phyloP scores from a whole-genome alignment of 2,888 invertebrate genomes.

The Caenorhabditis afra region DNA sequence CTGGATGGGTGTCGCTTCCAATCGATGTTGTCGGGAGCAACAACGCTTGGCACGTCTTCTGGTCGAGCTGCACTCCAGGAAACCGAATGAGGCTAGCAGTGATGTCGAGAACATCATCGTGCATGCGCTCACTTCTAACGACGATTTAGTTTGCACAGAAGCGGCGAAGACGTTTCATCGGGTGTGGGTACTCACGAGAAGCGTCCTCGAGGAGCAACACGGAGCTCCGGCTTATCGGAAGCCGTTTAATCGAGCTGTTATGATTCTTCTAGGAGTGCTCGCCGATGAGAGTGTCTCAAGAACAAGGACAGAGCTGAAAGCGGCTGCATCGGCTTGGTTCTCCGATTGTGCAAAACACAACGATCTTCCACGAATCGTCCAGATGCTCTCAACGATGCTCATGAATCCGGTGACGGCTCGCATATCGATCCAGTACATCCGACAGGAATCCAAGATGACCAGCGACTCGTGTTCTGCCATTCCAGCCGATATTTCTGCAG shows the following conservation, averaged over 20 bases:
- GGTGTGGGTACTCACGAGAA: slow-evolving; percentile 76
- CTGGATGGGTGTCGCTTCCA: slow-evolving; percentile 61
- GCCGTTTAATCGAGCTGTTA: slow-evolving; percentile 76
- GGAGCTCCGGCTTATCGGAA: slow-evolving; percentile 62
- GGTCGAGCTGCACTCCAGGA: slow-evolving; percentile 87
- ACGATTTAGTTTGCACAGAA: slow-evolving; percentile 68
- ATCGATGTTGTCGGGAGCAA: slow-evolving; percentile 52
- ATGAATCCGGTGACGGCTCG: slow-evolving; percentile 88
- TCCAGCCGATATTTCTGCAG: slow-evolving; percentile 70
- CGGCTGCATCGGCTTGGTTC: slow-evolving; percentile 87
- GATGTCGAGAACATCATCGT: slow-evolving; percentile 78
- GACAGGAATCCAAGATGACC: slow-evolving; percentile 67
- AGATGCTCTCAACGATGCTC: slow-evolving; percentile 84
- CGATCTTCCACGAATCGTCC: slow-evolving; percentile 88
- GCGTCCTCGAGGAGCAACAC: slow-evolving; percentile 57
- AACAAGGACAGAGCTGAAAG: slow-evolving; percentile 71
- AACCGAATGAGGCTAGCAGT: slow-evolving; percentile 83
- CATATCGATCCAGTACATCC: slow-evolving; percentile 85
- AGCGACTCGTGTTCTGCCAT: slow-evolving; percentile 64
- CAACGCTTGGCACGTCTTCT: slow-evolving; percentile 85
- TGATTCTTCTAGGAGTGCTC: slow-evolving; percentile 78
- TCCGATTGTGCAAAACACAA: slow-evolving; percentile 86
- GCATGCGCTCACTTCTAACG: slow-evolving; percentile 68
- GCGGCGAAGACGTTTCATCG: slow-evolving; percentile 76
- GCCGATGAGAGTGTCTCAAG: slow-evolving; percentile 75